Percentiles rank a stretch among this genome's conserved stretches.
Conservation (phyloP, 1,140 invertebrate species). For the Conus betulinus region DNA sequence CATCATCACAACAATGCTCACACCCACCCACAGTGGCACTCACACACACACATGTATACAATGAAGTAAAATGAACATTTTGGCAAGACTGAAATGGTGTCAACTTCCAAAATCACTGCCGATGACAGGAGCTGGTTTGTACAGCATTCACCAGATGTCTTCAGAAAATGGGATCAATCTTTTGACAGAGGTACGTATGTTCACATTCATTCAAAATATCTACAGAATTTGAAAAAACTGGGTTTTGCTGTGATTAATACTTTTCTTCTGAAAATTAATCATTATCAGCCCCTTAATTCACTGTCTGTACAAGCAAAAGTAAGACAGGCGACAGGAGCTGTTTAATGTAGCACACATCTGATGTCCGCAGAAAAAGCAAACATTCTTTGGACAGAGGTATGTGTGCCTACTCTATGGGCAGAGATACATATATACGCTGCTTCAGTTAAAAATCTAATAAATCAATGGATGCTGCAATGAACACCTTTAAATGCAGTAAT, state of each 20-base stretch:
- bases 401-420: neutral
- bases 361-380: conserved; percentile 5
- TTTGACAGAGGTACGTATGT: neutral
- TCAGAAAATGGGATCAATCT: neutral
- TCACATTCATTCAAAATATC: neutral
- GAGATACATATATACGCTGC: too few species aligned
- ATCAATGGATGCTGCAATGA: too few species aligned
- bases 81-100: too few species aligned
- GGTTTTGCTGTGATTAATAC: too few species aligned
- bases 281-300: conserved; percentile 23
- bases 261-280: too few species aligned
- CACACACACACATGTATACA: too few species aligned
- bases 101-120: neutral
- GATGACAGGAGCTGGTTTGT: neutral
- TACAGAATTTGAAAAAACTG: too few species aligned
- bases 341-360: neutral
- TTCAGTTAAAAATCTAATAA: too few species aligned
- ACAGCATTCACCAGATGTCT: conserved; percentile 1
- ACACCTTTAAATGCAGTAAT: too few species aligned
- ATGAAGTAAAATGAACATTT: too few species aligned
- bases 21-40: too few species aligned
- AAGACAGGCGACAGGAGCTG: conserved; percentile 17
- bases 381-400: neutral
- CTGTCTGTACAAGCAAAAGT: neutral
- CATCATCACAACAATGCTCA: too few species aligned